Conservation (phyloP, 2,888 invertebrate genomes). For the Andrena camellia region DNA sequence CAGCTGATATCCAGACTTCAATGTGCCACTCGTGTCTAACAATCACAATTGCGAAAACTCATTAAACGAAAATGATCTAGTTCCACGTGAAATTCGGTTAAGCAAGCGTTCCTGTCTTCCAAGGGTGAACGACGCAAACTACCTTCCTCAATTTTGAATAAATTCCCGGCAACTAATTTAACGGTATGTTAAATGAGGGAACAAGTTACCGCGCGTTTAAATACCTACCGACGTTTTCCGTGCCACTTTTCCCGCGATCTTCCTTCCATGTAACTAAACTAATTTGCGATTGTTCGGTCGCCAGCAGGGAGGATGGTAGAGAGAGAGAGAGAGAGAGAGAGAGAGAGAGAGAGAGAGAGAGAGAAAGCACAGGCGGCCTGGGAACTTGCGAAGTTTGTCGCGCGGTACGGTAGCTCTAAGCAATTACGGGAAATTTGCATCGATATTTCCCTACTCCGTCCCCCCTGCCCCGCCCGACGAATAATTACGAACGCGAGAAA, state of each 20-base stretch:
- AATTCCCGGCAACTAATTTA: conserved; percentile 13
- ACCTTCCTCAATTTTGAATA: conserved; percentile 14
- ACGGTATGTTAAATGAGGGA: conserved; percentile 7
- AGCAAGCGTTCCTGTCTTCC: neutral
- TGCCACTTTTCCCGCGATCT: conserved; percentile 23
- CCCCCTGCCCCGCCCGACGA: neutral
- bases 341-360: neutral
- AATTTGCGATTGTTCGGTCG: conserved; percentile 52
- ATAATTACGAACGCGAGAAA: conserved; percentile 47
- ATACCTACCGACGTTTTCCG: conserved; percentile 10
- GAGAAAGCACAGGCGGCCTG: neutral
- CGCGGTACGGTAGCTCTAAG: conserved; percentile 36
- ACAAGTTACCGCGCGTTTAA: conserved; percentile 10
- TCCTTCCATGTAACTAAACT: conserved; percentile 50
- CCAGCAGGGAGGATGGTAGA: neutral
- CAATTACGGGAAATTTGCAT: conserved; percentile 59
- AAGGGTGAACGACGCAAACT: neutral
- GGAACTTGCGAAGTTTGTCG: conserved; percentile 46
- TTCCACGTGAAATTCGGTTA: neutral
- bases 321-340: neutral
- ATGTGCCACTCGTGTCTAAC: no score
- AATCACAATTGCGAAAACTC: neutral
- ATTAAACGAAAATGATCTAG: neutral
- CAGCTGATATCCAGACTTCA: no score
- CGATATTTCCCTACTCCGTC: conserved; percentile 38